Conservation (phyloP, 2,797 vertebrate species). For the Pachyuromys duprasi region DNA sequence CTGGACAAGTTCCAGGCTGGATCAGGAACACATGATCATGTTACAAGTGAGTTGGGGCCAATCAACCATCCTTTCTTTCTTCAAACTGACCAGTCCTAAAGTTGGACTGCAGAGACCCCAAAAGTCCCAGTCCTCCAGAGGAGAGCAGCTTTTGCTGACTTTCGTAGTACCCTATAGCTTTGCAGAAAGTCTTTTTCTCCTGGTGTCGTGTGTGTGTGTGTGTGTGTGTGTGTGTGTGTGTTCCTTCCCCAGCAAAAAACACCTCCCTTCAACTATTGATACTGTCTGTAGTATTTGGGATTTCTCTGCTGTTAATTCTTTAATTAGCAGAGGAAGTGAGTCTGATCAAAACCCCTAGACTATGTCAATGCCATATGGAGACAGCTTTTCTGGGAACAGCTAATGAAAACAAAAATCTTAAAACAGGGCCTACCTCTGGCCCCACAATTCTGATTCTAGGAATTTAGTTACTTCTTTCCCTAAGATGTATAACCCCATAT, state of each 20-base stretch:
- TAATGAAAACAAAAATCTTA: conserved; percentile 7
- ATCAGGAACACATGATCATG: neutral
- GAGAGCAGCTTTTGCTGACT: neutral
- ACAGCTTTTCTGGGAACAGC: neutral
- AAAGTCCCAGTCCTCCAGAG: neutral
- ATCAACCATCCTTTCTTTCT: neutral
- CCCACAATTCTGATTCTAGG: neutral
- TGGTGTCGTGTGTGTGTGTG: no score
- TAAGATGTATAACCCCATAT: neutral
- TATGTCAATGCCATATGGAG: neutral
- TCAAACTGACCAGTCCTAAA: no score
- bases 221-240: neutral
- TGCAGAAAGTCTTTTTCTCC: neutral
- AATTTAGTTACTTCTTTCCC: neutral
- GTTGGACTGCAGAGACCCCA: neutral
- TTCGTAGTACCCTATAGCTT: no score
- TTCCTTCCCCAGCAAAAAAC: neutral
- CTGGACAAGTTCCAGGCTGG: neutral
- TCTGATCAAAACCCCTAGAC: neutral
- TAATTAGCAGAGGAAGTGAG: no score
- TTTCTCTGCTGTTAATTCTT: no score
- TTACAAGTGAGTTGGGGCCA: neutral
- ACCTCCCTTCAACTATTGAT: neutral
- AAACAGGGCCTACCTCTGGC: neutral
- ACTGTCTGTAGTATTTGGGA: no score